Evolutionary conservation across 2,113 vertebrate species (phyloP), one percentile per base, ranked within the genome.

Genomic region (Columbina picui): DNA sequence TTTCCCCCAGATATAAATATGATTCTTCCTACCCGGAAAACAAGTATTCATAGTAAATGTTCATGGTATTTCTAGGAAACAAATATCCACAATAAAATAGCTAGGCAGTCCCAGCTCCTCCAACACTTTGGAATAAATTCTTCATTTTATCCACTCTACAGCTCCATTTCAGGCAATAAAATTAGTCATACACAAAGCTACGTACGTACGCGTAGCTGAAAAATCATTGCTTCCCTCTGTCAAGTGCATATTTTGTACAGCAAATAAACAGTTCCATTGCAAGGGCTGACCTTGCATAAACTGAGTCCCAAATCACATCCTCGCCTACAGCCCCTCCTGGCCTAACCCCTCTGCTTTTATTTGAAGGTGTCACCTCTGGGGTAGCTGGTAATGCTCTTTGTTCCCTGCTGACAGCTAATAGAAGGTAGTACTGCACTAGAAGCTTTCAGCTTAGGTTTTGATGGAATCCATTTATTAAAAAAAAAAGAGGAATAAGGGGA

Each of bases 51-150:
- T 59, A 67, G 61, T 63, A 92, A 84, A 75, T 45, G 20, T 49
- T 89, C 68, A 61, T 36, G 11, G 12, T 84, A 86, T 93, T 92
- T 94, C 71, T 81, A 78, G 69, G 87, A 95, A 95, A 78, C 47
- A 67, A 86, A 60, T 67, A 90, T 39, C 84, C 32, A 45, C 19
- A 39, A 76, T 93, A 59, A 78, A 91, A 69, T 10, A 87, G 39
- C 18, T 17, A 27, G 32, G 30, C 50, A 75, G 73, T 59, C 43
- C 34, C 39, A 71, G 16, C 39, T 94, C 3, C 0, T 80, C 64
- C 64, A 78, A 70, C 23, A 34, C 52, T 81, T 71, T 13, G 25
- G 49, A 75, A 36, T 68, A 95, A 92, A 34, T 57, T 53, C 77
- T 79, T 87, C 6, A 23, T 57, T 87, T 89, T 39, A 89, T 64